These are phyloP conservation scores for Hemiprocne comata DNA, from an alignment of 2,113 vertebrate species.

Conservation along the genomic window DNA sequence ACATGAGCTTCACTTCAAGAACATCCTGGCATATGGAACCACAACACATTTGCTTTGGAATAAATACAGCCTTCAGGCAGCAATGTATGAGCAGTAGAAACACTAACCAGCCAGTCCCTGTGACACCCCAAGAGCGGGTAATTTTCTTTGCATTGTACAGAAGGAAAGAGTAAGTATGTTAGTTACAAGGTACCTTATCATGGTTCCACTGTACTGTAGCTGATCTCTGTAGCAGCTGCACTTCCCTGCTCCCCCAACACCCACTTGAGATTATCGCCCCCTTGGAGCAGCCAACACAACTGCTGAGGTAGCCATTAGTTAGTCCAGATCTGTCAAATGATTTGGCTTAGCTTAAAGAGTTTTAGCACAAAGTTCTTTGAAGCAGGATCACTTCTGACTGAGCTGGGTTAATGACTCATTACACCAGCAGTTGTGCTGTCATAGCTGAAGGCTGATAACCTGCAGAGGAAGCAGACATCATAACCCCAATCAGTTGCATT, in stretches of 20 bases:
- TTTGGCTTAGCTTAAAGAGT: not conserved
- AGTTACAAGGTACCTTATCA: not conserved
- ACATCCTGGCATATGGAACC: not conserved
- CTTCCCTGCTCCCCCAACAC: not conserved
- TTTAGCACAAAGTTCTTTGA: not conserved
- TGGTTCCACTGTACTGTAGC: not conserved
- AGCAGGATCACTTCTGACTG: not conserved
- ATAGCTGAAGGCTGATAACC: not conserved
- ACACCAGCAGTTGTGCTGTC: constrained; percentile 33
- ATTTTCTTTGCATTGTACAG: not conserved
- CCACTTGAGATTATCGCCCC: not conserved
- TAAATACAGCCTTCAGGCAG: not conserved
- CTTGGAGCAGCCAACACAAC: not conserved
- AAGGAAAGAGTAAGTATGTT: not conserved
- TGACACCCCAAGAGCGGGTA: not conserved
- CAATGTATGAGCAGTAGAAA: not conserved
- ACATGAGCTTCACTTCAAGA: not conserved
- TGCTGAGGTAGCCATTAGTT: not conserved
- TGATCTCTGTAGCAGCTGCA: not conserved
- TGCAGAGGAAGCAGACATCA: not conserved
- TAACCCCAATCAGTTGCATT: not conserved
- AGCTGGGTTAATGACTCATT: constrained; percentile 32
- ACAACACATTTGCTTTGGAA: not conserved
- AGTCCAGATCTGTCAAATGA: not conserved
- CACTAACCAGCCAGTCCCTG: not conserved